phyloP scores from a whole-genome alignment of 2,888 invertebrate genomes.

The Geotrupes spiniger region DNA sequence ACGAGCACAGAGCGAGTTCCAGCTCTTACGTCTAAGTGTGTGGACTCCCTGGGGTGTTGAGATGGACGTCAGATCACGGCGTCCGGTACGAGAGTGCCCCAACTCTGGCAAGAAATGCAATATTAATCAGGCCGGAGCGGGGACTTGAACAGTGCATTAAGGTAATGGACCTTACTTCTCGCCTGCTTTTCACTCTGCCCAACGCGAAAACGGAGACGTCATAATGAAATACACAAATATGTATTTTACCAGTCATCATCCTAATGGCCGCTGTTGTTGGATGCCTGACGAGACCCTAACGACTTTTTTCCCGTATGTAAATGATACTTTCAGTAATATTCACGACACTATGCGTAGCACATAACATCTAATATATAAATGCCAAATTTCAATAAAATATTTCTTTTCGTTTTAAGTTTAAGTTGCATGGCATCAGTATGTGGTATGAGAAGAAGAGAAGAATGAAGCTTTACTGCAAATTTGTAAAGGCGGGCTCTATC shows the following conservation, averaged over 20 bases:
- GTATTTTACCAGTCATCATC: conserved; percentile 22
- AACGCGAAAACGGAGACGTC: conserved; percentile 5
- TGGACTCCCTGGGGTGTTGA: conserved; percentile 37
- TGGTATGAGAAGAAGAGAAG: no score
- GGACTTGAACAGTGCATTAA: conserved; percentile 51
- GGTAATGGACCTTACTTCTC: conserved; percentile 48
- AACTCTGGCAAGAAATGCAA: conserved; percentile 57
- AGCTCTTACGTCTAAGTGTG: conserved; percentile 33
- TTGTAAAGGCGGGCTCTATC: no score
- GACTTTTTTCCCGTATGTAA: no score
- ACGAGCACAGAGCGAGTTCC: conserved; percentile 24
- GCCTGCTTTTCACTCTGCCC: conserved; percentile 20
- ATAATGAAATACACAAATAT: conserved; percentile 24
- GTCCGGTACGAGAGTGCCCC: conserved; percentile 41
- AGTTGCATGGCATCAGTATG: no score
- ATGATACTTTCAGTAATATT: no score
- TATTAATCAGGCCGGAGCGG: conserved; percentile 58
- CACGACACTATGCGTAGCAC: no score
- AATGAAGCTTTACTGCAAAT: no score
- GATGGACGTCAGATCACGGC: conserved; percentile 43
- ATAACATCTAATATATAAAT: no score
- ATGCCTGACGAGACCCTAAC: not conserved
- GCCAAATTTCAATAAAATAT: no score
- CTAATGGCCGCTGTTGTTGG: conserved; percentile 14
- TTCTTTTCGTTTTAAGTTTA: no score